Evolutionary conservation across 2,113 vertebrate species (phyloP), one percentile per base, ranked within the genome.

Genomic region (Himantopus leucocephalus): DNA sequence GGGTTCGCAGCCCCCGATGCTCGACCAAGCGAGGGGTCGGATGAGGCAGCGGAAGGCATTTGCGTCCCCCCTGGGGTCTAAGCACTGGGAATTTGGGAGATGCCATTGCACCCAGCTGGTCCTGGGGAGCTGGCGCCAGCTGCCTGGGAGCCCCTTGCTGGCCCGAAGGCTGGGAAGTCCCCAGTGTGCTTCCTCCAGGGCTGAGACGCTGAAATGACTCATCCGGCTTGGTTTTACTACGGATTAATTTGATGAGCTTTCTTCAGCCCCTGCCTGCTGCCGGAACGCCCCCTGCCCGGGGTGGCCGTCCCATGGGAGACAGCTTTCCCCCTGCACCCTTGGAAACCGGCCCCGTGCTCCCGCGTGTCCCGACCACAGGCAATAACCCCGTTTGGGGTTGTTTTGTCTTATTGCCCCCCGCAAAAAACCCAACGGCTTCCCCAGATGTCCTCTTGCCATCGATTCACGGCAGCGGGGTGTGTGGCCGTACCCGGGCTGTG

Each of bases 61-160:
- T 0, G 0, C 21, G 6, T 58, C 35, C 15, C n/a, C 17, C 13
- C 2, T 2, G 1, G 1, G 21, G 15, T 59, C n/a, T 0, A 52
- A 58, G 23, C 68, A 2, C 8, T 0, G 2, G 85, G 83, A 35
- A 12, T 80, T 34, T 8, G 64, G 66, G 92, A 70, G n/a, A 4
- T 52, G 47, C 5, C 19, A 62, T 34, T 55, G 43, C 78, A 29
- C 73, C 23, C 77, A 41, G 43, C 8, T 3, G 22, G 17, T 23
- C 34, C 55, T 2, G 3, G 37, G 85, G 48, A 43, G 56, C 22
- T 39, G 84, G 18, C 6, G 15, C 34, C 0, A 47, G 45, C 84
- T 56, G 48, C 66, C 66, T 71, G 5, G 60, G 93, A 83, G 71
- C 35, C 71, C 62, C 66, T 82, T 88, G 74, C 70, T 0, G 2